Base-by-base conservation (phyloP, 2,888 invertebrate genomes). In the Lasioglossum marginatum region DNA sequence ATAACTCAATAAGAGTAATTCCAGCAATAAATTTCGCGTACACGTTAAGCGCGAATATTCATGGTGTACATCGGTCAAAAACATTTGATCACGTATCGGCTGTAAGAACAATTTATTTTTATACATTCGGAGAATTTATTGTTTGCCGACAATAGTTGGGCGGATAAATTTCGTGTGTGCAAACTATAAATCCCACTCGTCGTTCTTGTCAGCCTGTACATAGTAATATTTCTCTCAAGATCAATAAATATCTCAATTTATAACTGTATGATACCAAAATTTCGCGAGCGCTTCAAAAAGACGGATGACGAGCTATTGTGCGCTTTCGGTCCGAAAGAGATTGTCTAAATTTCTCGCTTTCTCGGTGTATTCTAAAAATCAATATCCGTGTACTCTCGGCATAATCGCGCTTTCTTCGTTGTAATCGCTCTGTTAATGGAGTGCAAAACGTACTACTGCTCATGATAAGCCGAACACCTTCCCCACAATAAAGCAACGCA, bases 151-250 rank as follows among this genome's bases (percentile, higher is more conserved):
- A 60, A 60, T 60, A 60, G 60, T 27, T 6, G 60, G 27, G 16
- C 60, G 60, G 60, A 60, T 60, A 60, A 60, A 31, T 60, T 60
- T 60, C 60, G 27, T 27, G 27, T 27, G n/a, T 16, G 27, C 14
- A 60, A 27, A 60, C 60, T 27, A 60, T 60, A 60, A 60, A 60
- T 60, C 60, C 27, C 14, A 27, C 16, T 60, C 5, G 60, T 12
- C 60, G 60, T 60, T 60, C 60, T 60, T 60, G 60, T 60, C 77
- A 70, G 60, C 5, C 34, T n/a, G 72, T 40, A 72, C 37, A 72
- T 40, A 27, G 40, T 37, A 72, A 72, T 70, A 70, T 70, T 70
- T 40, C 70, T 73, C 27, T 27, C 27, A 60, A 60, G 60, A 60
- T 60, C 60, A 27, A 60, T 60, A 60, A 60, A 60, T 52, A 60